A percentile compares a stretch with the other conserved stretches of the same genome.
These are phyloP conservation scores for Girardinus metallicus DNA, from an alignment of 2,797 vertebrate genomes.

Conservation along the genomic window DNA sequence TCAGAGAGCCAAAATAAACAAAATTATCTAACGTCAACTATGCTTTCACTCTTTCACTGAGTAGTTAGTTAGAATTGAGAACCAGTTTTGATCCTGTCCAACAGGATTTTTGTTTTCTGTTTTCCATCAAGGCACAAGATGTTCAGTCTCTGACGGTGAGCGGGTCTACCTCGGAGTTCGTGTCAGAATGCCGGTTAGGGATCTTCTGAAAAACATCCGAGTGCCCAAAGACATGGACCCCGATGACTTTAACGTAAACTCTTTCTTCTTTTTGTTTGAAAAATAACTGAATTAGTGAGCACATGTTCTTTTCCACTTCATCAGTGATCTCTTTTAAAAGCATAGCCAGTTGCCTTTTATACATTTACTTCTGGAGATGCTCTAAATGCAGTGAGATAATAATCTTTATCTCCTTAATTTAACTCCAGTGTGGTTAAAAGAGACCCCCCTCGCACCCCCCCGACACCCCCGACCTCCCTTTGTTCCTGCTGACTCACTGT, in stretches of 20 bases:
- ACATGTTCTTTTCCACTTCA: background rate
- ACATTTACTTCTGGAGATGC: no score
- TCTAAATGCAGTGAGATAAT: background rate
- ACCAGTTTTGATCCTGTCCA: background rate
- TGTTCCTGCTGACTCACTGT: background rate
- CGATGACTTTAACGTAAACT: constrained; percentile 72
- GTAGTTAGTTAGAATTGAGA: background rate
- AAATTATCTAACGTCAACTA: background rate
- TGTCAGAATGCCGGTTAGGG: constrained; percentile 88
- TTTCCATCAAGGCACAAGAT: constrained; percentile 57
- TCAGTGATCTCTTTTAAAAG: background rate
- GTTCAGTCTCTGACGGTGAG: constrained; percentile 48
- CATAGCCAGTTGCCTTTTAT: background rate
- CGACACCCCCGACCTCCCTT: background rate
- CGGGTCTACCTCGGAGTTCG: constrained; percentile 88
- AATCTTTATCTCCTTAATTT: background rate
- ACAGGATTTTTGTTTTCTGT: background rate
- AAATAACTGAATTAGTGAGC: background rate
- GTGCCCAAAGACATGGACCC: constrained; percentile 77
- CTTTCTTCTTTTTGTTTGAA: background rate
- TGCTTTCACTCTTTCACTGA: background rate
- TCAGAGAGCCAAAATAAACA: background rate
- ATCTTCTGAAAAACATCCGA: constrained; percentile 83
- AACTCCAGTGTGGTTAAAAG: background rate
- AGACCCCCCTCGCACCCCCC: no score